phyloP scores from a whole-genome alignment of 1,140 invertebrate species.

The Leptinotarsa undecemlineata region DNA sequence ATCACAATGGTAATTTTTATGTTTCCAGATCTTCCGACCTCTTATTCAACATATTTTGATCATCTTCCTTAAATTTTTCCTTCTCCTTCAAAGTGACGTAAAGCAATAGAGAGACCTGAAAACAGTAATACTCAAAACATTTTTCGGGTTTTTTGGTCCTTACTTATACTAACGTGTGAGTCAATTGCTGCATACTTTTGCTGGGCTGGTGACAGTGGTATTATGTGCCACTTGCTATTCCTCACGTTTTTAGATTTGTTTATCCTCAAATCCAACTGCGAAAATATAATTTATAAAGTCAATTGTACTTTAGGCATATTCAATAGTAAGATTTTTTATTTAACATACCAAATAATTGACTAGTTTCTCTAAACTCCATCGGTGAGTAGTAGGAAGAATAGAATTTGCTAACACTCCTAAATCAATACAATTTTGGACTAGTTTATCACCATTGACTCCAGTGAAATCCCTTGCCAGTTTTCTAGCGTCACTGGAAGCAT shows the following conservation, averaged over 20 bases:
- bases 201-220: constrained; percentile 62
- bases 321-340: constrained; percentile 7
- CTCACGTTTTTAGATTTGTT: constrained; percentile 63
- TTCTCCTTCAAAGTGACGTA: constrained; percentile 36
- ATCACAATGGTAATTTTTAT: too few relatives aligned
- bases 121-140: background rate
- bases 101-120: constrained; percentile 40
- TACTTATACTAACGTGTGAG: constrained; percentile 60
- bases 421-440: constrained; percentile 65
- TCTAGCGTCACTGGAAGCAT: constrained; percentile 61
- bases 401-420: constrained; percentile 62
- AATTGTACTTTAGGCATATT: too few relatives aligned
- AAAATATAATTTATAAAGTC: constrained; percentile 14
- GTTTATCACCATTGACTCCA: constrained; percentile 59
- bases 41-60: constrained; percentile 2
- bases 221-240: constrained; percentile 65
- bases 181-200: constrained; percentile 68
- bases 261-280: constrained; percentile 59
- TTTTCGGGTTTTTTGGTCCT: background rate
- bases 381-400: constrained; percentile 58
- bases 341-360: constrained; percentile 61
- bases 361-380: constrained; percentile 67
- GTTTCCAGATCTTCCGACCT: background rate
- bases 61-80: background rate
- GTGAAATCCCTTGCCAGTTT: constrained; percentile 67